Evolutionary conservation across 2,888 invertebrate species (phyloP).

Genomic region (Suillia variegata): DNA sequence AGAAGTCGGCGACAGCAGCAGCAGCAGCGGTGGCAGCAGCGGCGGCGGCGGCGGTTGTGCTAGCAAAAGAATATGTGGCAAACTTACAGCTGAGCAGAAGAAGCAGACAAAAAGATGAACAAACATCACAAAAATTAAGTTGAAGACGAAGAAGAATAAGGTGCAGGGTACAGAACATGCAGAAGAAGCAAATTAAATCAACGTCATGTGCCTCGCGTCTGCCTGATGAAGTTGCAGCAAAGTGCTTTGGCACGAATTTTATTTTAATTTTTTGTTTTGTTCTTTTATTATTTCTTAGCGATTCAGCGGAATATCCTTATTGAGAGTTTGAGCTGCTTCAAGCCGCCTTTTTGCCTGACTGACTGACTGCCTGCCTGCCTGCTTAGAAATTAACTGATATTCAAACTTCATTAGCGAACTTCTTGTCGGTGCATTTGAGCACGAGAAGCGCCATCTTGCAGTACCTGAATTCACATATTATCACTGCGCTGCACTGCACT

Average conservation of each 20-base stretch:
- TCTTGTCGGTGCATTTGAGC: neutral
- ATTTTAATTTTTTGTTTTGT: too few relatives aligned
- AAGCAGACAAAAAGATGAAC: too few relatives aligned
- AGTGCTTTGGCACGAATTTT: too few relatives aligned
- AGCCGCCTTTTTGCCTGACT: too few relatives aligned
- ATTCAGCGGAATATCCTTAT: too few relatives aligned
- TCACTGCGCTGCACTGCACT: too few relatives aligned
- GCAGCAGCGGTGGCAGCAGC: neutral
- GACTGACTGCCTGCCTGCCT: too few relatives aligned
- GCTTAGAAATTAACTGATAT: neutral
- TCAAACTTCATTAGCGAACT: neutral
- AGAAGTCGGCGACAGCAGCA: neutral
- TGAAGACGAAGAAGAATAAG: too few relatives aligned
- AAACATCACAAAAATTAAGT: neutral
- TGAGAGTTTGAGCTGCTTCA: too few relatives aligned
- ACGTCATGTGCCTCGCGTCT: conserved; percentile 35
- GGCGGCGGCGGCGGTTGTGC: neutral
- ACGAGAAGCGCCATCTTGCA: neutral
- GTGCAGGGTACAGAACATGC: neutral
- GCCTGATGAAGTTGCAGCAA: neutral
- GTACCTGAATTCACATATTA: too few relatives aligned
- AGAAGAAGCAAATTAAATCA: conserved; percentile 22
- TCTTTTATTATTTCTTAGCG: too few relatives aligned
- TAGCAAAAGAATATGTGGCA: neutral
- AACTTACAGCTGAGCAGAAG: too few relatives aligned